Percentiles rank a stretch among this genome's conserved stretches.
These are phyloP conservation scores for Euglossa dilemma DNA, from an alignment of 1,140 invertebrate species.

Conservation along the genomic window DNA sequence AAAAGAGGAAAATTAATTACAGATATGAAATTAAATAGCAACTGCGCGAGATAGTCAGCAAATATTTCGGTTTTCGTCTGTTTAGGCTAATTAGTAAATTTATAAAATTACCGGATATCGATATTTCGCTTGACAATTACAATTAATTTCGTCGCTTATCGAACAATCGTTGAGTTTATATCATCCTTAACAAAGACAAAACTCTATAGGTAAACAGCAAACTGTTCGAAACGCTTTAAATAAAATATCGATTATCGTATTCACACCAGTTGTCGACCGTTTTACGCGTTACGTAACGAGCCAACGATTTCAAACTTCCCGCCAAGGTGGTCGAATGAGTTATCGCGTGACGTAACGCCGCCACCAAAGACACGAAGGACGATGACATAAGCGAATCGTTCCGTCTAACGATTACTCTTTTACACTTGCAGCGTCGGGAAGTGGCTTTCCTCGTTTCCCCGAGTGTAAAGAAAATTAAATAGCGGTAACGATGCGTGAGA, in stretches of 20 bases:
- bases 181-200: no score
- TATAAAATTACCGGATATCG: no score
- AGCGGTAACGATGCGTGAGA: constrained; percentile 24
- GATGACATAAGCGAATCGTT: not conserved
- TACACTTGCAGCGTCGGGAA: constrained; percentile 14
- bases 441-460: constrained; percentile 51
- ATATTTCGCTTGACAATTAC: no score
- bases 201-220: not conserved
- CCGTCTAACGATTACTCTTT: constrained; percentile 1
- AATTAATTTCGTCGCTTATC: no score
- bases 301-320: not conserved
- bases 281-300: not conserved
- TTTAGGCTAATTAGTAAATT: no score
- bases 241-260: not conserved
- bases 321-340: not conserved
- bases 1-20: no score
- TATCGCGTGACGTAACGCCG: not conserved
- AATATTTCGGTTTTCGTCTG: no score
- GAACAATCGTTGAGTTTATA: no score
- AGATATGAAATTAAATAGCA: no score
- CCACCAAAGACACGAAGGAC: not conserved
- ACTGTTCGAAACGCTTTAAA: no score
- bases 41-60: no score
- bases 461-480: constrained; percentile 24
- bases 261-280: not conserved